These are phyloP conservation scores for Syngnathus rostellatus DNA, from an alignment of 2,797 vertebrate genomes.

Conservation along the genomic window DNA sequence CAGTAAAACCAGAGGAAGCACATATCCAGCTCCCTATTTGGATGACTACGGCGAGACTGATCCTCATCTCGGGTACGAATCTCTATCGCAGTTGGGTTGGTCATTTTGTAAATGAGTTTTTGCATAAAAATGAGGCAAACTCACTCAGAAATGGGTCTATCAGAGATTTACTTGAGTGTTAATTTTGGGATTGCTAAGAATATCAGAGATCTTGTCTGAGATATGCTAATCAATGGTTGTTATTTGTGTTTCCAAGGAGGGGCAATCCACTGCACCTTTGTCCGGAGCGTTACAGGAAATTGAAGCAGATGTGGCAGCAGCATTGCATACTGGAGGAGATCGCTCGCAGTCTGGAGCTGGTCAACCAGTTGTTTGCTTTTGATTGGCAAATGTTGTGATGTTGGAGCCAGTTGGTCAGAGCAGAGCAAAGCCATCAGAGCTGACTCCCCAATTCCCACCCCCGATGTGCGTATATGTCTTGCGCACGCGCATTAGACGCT, in stretches of 20 bases:
- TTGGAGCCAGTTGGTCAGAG: slow-evolving; percentile 15
- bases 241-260: slow-evolving; percentile 64
- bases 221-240: neutral
- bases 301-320: slow-evolving; percentile 92
- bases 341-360: slow-evolving; percentile 88
- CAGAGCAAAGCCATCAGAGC: slow-evolving; percentile 22
- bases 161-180: neutral
- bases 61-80: slow-evolving; percentile 82
- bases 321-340: slow-evolving; percentile 98
- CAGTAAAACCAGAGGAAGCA: slow-evolving; percentile 88
- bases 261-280: slow-evolving; percentile 93
- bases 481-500: neutral
- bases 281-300: slow-evolving; percentile 87
- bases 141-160: neutral
- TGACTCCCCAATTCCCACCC: slow-evolving; percentile 1
- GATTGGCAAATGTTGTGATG: slow-evolving; percentile 94
- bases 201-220: neutral
- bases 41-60: slow-evolving; percentile 99
- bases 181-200: neutral
- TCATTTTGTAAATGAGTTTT: neutral
- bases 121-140: neutral
- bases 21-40: slow-evolving; percentile 90
- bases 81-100: neutral
- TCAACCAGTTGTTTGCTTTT: slow-evolving; percentile 87
- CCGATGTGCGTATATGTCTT: slow-evolving; percentile 15